Conservation (phyloP, 2,113 vertebrate genomes). For the Hydropotes inermis region DNA sequence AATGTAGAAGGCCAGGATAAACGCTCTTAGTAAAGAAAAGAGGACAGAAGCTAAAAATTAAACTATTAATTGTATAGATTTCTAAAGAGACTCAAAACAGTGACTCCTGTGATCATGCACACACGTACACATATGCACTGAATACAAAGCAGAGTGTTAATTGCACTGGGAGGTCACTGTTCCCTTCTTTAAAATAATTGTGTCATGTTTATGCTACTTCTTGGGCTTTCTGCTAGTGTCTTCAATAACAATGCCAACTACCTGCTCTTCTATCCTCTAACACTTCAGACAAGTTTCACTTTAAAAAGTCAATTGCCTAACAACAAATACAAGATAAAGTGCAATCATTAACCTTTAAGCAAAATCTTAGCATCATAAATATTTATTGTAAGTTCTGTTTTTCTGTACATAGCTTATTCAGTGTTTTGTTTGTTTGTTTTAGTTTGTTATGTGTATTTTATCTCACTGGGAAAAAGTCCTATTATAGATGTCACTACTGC, state of each 20-base stretch:
- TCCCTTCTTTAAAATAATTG: background rate
- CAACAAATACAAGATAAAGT: background rate
- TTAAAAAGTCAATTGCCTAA: background rate
- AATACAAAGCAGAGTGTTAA: background rate
- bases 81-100: background rate
- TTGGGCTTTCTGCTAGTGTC: background rate
- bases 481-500: background rate
- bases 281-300: background rate
- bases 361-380: background rate
- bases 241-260: background rate
- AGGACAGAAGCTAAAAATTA: background rate
- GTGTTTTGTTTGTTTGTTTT: background rate
- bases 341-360: background rate
- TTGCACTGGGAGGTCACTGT: background rate
- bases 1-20: too few relatives aligned
- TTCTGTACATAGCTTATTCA: background rate
- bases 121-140: fast-evolving
- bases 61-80: background rate
- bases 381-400: background rate
- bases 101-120: background rate
- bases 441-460: background rate
- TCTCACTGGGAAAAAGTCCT: background rate
- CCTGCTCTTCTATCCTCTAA: background rate
- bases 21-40: fast-evolving
- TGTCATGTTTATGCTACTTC: background rate